A percentile compares a stretch with the other conserved stretches of the same genome.
Conservation (phyloP, 1,140 invertebrate genomes). For the Saccostrea echinata region DNA sequence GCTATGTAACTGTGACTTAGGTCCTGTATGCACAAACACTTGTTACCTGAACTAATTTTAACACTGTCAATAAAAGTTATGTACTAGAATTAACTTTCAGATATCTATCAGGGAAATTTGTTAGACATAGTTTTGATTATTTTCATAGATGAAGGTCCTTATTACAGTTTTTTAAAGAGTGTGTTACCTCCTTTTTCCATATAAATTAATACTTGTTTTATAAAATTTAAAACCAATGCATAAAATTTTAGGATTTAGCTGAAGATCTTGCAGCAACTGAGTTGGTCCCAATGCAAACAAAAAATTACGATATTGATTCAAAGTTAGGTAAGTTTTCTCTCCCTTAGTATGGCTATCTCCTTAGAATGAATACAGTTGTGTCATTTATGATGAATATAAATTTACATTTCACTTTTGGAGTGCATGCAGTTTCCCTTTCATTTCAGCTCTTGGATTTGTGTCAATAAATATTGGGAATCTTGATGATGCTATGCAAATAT, state of each 20-base stretch:
- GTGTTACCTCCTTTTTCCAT: too few species aligned
- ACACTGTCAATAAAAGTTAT: too few species aligned
- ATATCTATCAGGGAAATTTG: too few species aligned
- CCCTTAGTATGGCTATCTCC: not conserved
- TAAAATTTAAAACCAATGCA: too few species aligned
- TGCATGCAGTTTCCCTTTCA: slow-evolving; percentile 38
- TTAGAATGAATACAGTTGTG: not conserved
- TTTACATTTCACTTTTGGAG: not conserved
- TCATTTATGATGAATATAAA: not conserved
- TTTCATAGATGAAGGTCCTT: too few species aligned
- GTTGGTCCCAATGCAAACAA: slow-evolving; percentile 67
- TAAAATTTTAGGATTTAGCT: slow-evolving; percentile 60
- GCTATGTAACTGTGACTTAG: too few species aligned
- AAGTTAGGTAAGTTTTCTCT: slow-evolving; percentile 45
- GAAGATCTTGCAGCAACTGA: slow-evolving; percentile 63
- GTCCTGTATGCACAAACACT: too few species aligned
- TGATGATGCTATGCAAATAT: slow-evolving; percentile 63
- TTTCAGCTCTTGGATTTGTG: slow-evolving; percentile 68
- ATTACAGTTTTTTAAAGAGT: too few species aligned
- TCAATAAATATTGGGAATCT: slow-evolving; percentile 63
- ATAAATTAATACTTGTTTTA: too few species aligned
- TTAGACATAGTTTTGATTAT: too few species aligned
- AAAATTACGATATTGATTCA: slow-evolving; percentile 54
- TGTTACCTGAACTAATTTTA: too few species aligned
- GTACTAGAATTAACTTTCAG: too few species aligned